Conservation (phyloP, 1,140 invertebrate species). For the Aphidius ervi region DNA sequence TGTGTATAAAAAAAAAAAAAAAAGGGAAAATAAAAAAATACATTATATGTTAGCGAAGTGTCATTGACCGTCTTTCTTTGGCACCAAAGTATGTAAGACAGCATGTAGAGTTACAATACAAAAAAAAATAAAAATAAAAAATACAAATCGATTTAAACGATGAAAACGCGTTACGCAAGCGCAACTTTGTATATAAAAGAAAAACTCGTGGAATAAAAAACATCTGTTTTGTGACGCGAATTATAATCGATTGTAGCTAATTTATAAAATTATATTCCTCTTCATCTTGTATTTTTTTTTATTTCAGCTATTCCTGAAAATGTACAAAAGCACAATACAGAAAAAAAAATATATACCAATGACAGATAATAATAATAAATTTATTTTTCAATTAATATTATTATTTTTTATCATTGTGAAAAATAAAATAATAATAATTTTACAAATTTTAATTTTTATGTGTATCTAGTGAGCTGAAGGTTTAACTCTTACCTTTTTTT, state of each 20-base stretch:
- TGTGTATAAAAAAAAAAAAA: constrained; percentile 1
- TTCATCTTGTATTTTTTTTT: constrained; percentile 1
- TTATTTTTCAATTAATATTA: too few relatives aligned
- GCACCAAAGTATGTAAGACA: constrained; percentile 12
- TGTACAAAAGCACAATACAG: not conserved
- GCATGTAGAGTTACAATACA: not conserved
- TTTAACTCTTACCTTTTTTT: too few relatives aligned
- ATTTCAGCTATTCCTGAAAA: not conserved
- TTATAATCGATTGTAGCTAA: constrained; percentile 20
- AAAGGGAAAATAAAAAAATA: not conserved
- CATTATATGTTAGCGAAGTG: not conserved
- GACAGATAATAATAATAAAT: too few relatives aligned
- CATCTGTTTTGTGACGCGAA: constrained; percentile 21
- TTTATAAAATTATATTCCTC: constrained; percentile 16
- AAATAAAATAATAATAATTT: too few relatives aligned
- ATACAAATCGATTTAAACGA: constrained; percentile 14
- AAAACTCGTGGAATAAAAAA: constrained; percentile 14
- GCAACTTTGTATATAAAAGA: constrained; percentile 9
- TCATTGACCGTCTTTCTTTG: constrained; percentile 21
- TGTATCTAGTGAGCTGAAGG: too few relatives aligned
- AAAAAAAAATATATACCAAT: not conserved
- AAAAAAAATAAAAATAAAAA: constrained; percentile 6
- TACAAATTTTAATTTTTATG: too few relatives aligned
- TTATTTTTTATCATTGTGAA: too few relatives aligned
- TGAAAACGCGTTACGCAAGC: constrained; percentile 16